Conservation (phyloP, 1,140 invertebrate species). For the Periplaneta americana region DNA sequence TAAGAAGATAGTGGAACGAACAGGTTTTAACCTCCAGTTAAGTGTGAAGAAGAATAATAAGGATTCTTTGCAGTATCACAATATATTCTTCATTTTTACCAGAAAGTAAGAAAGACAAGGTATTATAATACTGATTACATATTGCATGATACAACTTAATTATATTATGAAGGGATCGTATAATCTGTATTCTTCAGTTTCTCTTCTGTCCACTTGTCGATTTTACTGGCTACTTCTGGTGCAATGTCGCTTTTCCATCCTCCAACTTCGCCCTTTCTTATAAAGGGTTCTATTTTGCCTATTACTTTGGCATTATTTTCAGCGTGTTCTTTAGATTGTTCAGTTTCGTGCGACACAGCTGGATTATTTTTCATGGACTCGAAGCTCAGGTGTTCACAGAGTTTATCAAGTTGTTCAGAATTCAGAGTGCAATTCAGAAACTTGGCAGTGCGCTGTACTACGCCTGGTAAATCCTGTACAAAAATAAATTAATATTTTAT, state of each 20-base stretch:
- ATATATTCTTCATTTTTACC: too few relatives aligned
- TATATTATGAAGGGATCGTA: too few relatives aligned
- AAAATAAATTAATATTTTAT: neutral
- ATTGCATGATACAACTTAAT: too few relatives aligned
- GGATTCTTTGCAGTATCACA: too few relatives aligned
- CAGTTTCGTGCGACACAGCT: slow-evolving; percentile 58
- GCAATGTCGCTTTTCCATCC: slow-evolving; percentile 58
- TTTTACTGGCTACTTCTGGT: slow-evolving; percentile 41
- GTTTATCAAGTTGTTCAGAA: neutral
- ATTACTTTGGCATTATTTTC: slow-evolving; percentile 33
- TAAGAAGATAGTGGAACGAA: too few relatives aligned
- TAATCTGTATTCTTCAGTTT: slow-evolving; percentile 1
- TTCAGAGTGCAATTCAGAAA: slow-evolving; percentile 18
- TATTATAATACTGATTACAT: too few relatives aligned
- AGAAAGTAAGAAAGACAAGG: too few relatives aligned
- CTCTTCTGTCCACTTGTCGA: slow-evolving; percentile 47
- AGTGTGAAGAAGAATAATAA: too few relatives aligned
- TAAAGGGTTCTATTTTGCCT: slow-evolving; percentile 36
- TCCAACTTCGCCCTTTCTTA: slow-evolving; percentile 49
- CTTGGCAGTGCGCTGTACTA: slow-evolving; percentile 12
- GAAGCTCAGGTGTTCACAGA: slow-evolving; percentile 19
- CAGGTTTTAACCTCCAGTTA: too few relatives aligned
- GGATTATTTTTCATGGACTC: slow-evolving; percentile 45
- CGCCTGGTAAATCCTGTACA: slow-evolving; percentile 18
- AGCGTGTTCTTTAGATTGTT: slow-evolving; percentile 34